These are phyloP conservation scores for Heliothis peltigera DNA, from an alignment of 2,888 invertebrate species.

Conservation along the genomic window DNA sequence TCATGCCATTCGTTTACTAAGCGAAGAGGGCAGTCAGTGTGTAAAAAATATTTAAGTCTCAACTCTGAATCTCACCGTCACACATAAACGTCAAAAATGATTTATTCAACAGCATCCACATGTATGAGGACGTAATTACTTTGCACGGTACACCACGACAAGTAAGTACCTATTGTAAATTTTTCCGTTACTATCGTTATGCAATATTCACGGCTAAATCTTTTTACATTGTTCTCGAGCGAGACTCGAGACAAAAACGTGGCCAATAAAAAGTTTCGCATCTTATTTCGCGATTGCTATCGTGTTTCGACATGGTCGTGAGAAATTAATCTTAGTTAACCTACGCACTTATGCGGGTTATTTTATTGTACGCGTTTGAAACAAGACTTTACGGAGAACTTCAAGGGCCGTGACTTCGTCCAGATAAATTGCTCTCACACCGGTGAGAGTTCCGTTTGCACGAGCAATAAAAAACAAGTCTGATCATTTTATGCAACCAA, in stretches of 20 bases:
- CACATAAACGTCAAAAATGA: constrained; percentile 14
- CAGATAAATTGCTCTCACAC: constrained; percentile 28
- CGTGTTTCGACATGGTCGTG: constrained; percentile 79
- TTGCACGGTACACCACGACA: constrained; percentile 36
- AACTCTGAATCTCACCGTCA: constrained; percentile 8
- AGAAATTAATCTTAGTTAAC: constrained; percentile 69
- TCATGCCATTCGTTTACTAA: too few relatives aligned
- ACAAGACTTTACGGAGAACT: constrained; percentile 4
- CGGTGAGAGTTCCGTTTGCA: constrained; percentile 6
- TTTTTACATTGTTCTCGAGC: constrained; percentile 69
- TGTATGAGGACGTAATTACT: constrained; percentile 28
- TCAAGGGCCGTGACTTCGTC: neutral
- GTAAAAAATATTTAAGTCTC: neutral
- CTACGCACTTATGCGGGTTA: constrained; percentile 51
- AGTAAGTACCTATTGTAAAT: constrained; percentile 32
- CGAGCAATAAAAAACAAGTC: constrained; percentile 3
- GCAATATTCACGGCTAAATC: constrained; percentile 58
- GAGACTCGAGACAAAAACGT: constrained; percentile 66
- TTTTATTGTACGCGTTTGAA: constrained; percentile 30
- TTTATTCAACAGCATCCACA: constrained; percentile 35
- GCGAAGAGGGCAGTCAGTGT: too few relatives aligned
- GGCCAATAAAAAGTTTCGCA: constrained; percentile 77
- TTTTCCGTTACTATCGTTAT: constrained; percentile 50
- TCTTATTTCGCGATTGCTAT: constrained; percentile 78
- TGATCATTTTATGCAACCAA: constrained; percentile 8